A percentile compares a stretch with the other conserved stretches of the same genome.
phyloP scores from a whole-genome alignment of 2,797 vertebrate species.

The Falco rusticolus region DNA sequence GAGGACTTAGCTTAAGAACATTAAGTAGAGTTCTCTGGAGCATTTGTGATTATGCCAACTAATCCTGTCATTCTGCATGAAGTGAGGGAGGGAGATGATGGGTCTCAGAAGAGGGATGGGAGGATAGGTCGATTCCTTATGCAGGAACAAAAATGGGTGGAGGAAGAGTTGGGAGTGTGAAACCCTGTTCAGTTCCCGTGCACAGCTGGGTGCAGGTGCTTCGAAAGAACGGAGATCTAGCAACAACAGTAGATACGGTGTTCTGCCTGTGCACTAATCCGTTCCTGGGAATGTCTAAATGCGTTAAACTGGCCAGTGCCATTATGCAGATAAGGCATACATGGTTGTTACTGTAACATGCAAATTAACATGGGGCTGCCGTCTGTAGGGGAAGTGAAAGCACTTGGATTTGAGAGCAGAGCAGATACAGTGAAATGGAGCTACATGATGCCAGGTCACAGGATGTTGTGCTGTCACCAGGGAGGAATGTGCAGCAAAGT shows the following conservation, averaged over 20 bases:
- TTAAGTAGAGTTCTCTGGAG: neutral
- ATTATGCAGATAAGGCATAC: neutral
- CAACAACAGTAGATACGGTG: neutral
- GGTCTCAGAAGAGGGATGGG: neutral
- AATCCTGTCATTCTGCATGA: constrained; percentile 5
- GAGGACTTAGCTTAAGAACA: neutral
- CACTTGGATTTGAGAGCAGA: neutral
- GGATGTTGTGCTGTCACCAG: neutral
- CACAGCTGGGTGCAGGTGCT: neutral
- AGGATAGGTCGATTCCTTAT: neutral
- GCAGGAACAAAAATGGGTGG: neutral
- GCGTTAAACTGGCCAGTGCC: neutral
- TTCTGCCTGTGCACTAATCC: neutral
- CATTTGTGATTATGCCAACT: neutral
- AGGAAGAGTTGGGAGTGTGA: neutral
- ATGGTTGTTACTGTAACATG: neutral
- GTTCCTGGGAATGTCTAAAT: neutral
- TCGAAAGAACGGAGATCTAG: neutral
- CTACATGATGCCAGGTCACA: neutral
- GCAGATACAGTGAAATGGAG: neutral
- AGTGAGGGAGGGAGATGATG: neutral
- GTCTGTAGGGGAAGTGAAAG: neutral
- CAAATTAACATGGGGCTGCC: neutral
- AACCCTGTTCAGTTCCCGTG: neutral
- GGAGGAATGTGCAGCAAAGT: neutral